A percentile compares a stretch with the other conserved stretches of the same genome.
These are phyloP conservation scores for Chaenogobius annularis DNA, from an alignment of 2,113 vertebrate species.

Conservation along the genomic window DNA sequence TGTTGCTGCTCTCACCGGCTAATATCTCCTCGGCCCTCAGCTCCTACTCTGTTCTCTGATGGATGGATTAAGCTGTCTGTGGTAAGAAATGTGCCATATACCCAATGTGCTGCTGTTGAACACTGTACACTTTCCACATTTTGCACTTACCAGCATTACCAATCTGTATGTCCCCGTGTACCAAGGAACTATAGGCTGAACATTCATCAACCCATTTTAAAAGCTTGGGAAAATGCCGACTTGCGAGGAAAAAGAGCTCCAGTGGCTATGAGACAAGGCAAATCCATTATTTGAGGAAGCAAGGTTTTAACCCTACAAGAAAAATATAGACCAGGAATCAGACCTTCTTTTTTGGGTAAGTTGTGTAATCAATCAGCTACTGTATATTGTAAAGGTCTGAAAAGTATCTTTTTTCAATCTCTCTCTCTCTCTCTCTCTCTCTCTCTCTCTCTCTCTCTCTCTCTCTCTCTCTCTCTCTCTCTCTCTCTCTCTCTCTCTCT, in stretches of 20 bases:
- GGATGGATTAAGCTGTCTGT: constrained; percentile 23
- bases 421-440: no score
- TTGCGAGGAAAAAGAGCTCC: neutral
- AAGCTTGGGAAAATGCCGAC: constrained; percentile 1
- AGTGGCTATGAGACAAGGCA: neutral
- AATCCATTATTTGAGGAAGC: neutral
- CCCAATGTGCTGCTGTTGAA: neutral
- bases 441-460: no score
- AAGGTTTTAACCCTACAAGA: no score
- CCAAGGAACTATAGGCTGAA: neutral
- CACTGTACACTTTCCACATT: neutral
- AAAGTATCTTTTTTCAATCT: no score
- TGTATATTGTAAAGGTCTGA: no score
- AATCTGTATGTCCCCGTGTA: neutral
- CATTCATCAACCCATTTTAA: neutral
- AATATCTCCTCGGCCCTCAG: constrained; percentile 38
- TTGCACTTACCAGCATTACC: constrained; percentile 1
- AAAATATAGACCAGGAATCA: neutral
- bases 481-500: no score
- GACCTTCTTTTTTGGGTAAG: neutral
- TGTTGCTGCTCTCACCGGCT: constrained; percentile 36
- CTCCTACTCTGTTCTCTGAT: constrained; percentile 22
- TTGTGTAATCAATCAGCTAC: neutral
- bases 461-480: no score
- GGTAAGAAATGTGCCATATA: neutral